These are phyloP conservation scores for Camponotus floridanus DNA, from an alignment of 1,140 invertebrate species.

Conservation along the genomic window DNA sequence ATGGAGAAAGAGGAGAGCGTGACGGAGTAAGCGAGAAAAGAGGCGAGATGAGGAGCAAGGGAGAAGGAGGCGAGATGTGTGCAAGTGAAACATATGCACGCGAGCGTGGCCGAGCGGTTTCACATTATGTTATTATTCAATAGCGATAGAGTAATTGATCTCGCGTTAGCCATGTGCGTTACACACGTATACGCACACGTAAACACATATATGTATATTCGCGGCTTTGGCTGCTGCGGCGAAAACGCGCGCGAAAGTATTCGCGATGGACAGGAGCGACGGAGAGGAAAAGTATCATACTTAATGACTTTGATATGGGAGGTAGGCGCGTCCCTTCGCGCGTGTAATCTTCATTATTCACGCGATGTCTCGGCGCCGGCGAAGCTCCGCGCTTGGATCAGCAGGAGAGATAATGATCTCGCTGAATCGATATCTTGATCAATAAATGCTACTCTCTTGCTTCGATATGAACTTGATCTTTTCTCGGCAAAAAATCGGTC, in stretches of 20 bases:
- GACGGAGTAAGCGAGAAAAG: background rate
- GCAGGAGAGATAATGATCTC: constrained; percentile 45
- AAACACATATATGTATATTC: background rate
- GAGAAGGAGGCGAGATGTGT: constrained; percentile 68
- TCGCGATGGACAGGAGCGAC: constrained; percentile 1
- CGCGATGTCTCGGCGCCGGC: constrained; percentile 59
- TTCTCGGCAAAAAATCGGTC: background rate
- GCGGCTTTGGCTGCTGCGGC: constrained; percentile 3
- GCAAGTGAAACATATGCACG: constrained; percentile 64
- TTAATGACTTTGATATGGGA: constrained; percentile 72
- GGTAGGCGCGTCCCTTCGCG: constrained; percentile 56
- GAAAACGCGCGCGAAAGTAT: constrained; percentile 35
- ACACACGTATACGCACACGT: background rate
- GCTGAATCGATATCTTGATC: constrained; percentile 30
- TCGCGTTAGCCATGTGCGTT: constrained; percentile 40
- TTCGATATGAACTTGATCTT: background rate
- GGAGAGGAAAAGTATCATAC: constrained; percentile 39
- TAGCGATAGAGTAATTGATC: constrained; percentile 84
- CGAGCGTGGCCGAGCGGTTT: constrained; percentile 33
- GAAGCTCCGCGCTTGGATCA: constrained; percentile 42
- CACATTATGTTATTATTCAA: constrained; percentile 81
- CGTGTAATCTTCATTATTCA: constrained; percentile 72
- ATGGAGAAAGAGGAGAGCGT: constrained; percentile 62
- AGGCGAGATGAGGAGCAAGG: constrained; percentile 68
- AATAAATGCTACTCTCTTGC: constrained; percentile 17